Base-by-base conservation (phyloP, 2,113 vertebrate species). In the Pyrgilauda ruficollis region DNA sequence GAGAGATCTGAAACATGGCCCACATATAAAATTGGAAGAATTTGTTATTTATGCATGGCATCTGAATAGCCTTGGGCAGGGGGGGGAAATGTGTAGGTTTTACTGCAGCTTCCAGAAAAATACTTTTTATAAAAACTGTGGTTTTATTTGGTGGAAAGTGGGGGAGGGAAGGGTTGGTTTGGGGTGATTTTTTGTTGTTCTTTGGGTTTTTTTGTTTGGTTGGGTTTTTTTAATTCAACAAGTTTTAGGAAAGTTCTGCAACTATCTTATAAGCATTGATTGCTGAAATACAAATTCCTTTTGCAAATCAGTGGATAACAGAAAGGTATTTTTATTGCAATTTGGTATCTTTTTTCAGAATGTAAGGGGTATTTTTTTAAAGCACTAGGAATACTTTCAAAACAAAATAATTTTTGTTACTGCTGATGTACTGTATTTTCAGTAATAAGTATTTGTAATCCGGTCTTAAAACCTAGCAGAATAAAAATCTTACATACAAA, bases 141-240 rank as follows among this genome's bases (percentile, higher is more conserved):
- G 6, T 10, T 82, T 59, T 77, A 15, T 53, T 50, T 22, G 13
- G 20, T 13, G 18, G 12, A 13, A 3, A 19, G 20, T 3, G 4
- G 18, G 6, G 56, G 5, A 16, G 33, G 11, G 3, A 19, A 2
- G 7, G 2, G 3, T 53, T 61, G 10, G 8, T 24, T 18, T 59
- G 8, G n/a, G 12, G 6, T 28, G 4, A 0, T 28, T 31, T 26
- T n/a, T 76, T 30, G 4, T 17, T 66, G 7, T 21, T 75, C 20
- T 11, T 43, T 21, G 5, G 6, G 30, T 2, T 4, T 64, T 49
- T 58, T 31, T 47, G 16, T 39, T 46, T 37, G 16, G 4, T 11
- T 37, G 28, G 5, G 10, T 3, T 28, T 50, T 63, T 39, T 23
- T 11, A 64, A 43, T 85, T 55, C 30, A 66, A 46, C 28, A 47